Evolutionary conservation across 1,140 invertebrate genomes (phyloP).

Genomic region (Prorops nasuta): DNA sequence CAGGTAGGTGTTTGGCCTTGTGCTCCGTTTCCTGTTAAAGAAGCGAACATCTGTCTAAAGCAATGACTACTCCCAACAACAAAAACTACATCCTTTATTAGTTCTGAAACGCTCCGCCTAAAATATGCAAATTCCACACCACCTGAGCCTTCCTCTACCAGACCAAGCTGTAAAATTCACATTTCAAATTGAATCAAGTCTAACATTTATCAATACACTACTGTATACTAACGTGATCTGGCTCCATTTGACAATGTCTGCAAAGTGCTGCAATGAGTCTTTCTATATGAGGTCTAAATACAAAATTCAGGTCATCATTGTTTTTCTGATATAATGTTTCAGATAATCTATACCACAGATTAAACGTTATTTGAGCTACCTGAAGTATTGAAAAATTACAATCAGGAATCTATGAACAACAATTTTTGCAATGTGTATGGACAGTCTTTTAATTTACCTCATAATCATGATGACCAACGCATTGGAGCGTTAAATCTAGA

Average conservation of each 20-base stretch:
- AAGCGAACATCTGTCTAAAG: conserved; percentile 87
- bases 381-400: conserved; percentile 47
- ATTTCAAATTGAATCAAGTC: not conserved
- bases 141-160: conserved; percentile 74
- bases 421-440: not conserved
- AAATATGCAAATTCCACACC: conserved; percentile 73
- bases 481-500: conserved; percentile 85
- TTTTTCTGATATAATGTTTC: conserved; percentile 91
- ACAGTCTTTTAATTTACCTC: conserved; percentile 67
- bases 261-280: conserved; percentile 80
- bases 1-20: conserved; percentile 66
- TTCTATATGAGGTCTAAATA: conserved; percentile 90
- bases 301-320: conserved; percentile 70
- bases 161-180: conserved; percentile 63
- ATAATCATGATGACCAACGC: conserved; percentile 96
- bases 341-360: conserved; percentile 94
- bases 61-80: conserved; percentile 90
- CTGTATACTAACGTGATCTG: conserved; percentile 72
- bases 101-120: conserved; percentile 82
- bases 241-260: conserved; percentile 87
- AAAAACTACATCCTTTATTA: conserved; percentile 97
- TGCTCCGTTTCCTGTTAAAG: conserved; percentile 51
- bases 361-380: conserved; percentile 96
- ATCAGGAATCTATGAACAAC: conserved; percentile 3
- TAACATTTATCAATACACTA: conserved; percentile 1